Conservation (phyloP, 2,797 vertebrate genomes). For the Scleropages formosus region DNA sequence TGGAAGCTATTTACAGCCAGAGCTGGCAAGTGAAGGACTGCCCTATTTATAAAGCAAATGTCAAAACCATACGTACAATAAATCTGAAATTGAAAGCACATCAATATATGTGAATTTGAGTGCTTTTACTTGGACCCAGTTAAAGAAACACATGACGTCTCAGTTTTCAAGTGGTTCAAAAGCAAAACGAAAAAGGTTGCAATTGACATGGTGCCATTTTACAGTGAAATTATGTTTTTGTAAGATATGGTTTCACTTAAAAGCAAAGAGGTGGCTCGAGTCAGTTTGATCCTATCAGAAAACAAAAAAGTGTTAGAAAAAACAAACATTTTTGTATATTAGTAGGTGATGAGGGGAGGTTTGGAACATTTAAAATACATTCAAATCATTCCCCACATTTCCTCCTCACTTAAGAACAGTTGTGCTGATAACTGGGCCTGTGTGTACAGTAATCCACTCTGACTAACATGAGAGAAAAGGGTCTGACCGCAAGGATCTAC, state of each 20-base stretch:
- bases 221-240: not conserved
- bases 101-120: too few species aligned
- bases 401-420: conserved; percentile 40
- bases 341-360: conserved; percentile 32
- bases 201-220: not conserved
- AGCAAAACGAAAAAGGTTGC: not conserved
- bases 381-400: conserved; percentile 40
- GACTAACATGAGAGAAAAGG: not conserved
- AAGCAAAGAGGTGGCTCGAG: conserved; percentile 21
- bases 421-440: conserved; percentile 36
- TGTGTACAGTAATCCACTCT: conserved; percentile 28
- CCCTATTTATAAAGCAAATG: not conserved
- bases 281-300: conserved; percentile 27
- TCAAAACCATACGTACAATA: too few species aligned
- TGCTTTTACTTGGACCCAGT: too few species aligned
- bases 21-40: not conserved
- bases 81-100: too few species aligned
- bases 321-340: conserved; percentile 27
- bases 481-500: not conserved
- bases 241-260: not conserved
- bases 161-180: too few species aligned
- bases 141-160: too few species aligned
- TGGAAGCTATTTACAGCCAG: conserved; percentile 15
- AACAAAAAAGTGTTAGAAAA: not conserved
- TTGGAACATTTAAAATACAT: conserved; percentile 28